A percentile compares a stretch with the other conserved stretches of the same genome.
These are phyloP conservation scores for Propsilocerus akamusi DNA, from an alignment of 1,140 invertebrate genomes.

Conservation along the genomic window DNA sequence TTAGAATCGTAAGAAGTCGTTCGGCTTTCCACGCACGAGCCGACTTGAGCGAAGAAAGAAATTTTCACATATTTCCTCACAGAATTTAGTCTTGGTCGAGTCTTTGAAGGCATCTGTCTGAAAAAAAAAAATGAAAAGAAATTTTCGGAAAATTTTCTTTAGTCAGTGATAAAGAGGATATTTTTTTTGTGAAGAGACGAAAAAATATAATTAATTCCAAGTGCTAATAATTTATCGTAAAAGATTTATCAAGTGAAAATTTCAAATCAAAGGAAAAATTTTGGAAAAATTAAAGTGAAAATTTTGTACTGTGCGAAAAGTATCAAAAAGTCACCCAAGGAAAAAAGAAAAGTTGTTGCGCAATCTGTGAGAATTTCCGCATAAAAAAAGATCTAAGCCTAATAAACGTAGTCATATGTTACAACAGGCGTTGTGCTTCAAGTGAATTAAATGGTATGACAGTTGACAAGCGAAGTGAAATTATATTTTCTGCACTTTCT, in stretches of 20 bases:
- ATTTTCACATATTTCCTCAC: no score
- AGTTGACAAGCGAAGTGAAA: background rate
- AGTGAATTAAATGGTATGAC: background rate
- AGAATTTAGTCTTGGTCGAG: background rate
- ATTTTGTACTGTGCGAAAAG: no score
- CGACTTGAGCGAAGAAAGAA: no score
- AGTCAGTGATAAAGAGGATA: no score
- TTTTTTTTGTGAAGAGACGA: background rate
- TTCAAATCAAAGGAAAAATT: background rate
- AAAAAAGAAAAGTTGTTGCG: background rate
- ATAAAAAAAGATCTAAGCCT: background rate
- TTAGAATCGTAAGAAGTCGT: no score
- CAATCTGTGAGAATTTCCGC: background rate
- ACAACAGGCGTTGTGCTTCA: background rate
- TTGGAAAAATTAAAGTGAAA: background rate
- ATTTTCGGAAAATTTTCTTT: background rate
- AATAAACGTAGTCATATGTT: background rate
- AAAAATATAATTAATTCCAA: background rate
- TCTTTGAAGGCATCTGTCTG: background rate
- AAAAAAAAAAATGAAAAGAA: background rate
- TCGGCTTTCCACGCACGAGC: no score
- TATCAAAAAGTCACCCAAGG: background rate
- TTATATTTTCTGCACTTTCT: background rate
- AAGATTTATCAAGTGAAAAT: background rate
- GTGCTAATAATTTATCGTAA: no score